Evolutionary conservation across 2,888 invertebrate species (phyloP).

Genomic region (Lycaena phlaeas): DNA sequence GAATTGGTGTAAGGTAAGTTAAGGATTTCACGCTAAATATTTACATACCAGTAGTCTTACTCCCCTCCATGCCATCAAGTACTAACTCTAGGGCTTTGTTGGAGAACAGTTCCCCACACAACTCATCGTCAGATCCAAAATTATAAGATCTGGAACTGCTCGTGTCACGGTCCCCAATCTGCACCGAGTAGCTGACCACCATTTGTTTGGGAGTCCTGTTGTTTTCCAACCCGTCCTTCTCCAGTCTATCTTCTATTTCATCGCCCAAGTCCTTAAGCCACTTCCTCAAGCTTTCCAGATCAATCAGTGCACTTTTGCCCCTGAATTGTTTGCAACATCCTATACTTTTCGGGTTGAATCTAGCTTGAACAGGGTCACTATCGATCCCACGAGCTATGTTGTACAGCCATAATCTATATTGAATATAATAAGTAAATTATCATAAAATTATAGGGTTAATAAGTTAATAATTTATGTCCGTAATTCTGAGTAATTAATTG

Average conservation of each 20-base stretch:
- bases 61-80: slow-evolving; percentile 71
- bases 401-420: slow-evolving; percentile 83
- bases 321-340: slow-evolving; percentile 96
- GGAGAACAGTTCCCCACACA: slow-evolving; percentile 79
- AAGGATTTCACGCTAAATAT: neutral
- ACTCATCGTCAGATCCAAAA: slow-evolving; percentile 69
- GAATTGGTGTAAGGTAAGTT: no score
- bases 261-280: slow-evolving; percentile 87
- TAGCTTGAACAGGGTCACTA: slow-evolving; percentile 86
- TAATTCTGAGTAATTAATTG: no score
- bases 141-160: slow-evolving; percentile 77
- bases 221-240: slow-evolving; percentile 85
- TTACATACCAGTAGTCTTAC: slow-evolving; percentile 25
- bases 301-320: slow-evolving; percentile 81
- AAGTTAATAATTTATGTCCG: no score
- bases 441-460: no score
- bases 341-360: slow-evolving; percentile 92
- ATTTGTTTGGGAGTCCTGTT: slow-evolving; percentile 85
- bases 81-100: slow-evolving; percentile 78
- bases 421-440: no score
- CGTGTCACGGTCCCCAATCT: slow-evolving; percentile 68
- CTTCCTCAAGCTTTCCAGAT: slow-evolving; percentile 77
- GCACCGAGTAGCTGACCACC: slow-evolving; percentile 79
- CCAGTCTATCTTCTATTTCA: slow-evolving; percentile 88
- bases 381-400: slow-evolving; percentile 91